Evolutionary conservation across 2,888 invertebrate species (phyloP).

Genomic region (Halocaridina rubra): DNA sequence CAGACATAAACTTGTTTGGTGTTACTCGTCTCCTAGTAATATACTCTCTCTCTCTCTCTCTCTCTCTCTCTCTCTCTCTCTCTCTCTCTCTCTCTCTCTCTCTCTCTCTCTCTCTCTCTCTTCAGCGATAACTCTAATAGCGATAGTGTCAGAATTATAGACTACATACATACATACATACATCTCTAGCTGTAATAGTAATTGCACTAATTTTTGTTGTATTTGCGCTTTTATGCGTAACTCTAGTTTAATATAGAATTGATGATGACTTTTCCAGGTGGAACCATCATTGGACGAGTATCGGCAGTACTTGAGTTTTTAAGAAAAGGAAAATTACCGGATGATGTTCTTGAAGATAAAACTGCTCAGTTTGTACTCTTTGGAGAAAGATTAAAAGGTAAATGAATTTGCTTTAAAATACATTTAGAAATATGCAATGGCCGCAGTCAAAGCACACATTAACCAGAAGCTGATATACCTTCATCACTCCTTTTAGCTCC

Average conservation of each 20-base stretch:
- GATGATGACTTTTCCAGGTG: background rate
- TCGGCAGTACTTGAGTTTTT: background rate
- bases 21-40: too few species aligned
- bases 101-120: conserved; percentile 35
- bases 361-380: conserved; percentile 1
- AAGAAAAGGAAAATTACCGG: background rate
- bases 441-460: too few species aligned
- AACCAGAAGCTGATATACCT: too few species aligned
- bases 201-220: background rate
- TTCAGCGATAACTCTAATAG: background rate
- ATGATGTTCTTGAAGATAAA: background rate
- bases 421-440: too few species aligned
- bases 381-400: background rate
- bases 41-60: background rate
- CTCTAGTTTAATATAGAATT: conserved; percentile 1
- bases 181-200: too few species aligned
- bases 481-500: too few species aligned
- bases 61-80: background rate
- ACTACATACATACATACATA: too few species aligned
- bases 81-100: conserved; percentile 4
- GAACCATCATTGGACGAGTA: background rate
- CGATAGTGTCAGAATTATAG: background rate
- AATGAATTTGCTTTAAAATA: too few species aligned
- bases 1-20: too few species aligned
- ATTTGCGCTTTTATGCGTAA: background rate